Conservation (phyloP, 1,140 invertebrate species). For the Brachionus plicatilis region DNA sequence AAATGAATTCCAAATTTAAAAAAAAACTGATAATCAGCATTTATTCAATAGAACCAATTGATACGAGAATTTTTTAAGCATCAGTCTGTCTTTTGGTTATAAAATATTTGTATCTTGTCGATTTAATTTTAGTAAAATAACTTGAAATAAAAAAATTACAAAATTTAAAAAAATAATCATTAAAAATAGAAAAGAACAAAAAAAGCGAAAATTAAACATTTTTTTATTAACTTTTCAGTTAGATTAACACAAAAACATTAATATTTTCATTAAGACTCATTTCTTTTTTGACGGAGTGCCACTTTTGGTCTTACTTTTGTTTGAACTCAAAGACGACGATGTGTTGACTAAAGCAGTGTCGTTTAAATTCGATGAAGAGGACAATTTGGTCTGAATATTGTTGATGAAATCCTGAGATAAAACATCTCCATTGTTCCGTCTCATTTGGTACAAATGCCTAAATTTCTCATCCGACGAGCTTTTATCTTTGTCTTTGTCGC, state of each 20-base stretch:
- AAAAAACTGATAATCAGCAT: not conserved
- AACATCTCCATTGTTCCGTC: slow-evolving; percentile 37
- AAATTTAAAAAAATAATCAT: not conserved
- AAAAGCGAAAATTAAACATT: slow-evolving; percentile 30
- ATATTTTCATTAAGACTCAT: not conserved
- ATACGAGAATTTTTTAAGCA: not conserved
- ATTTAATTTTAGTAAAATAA: not conserved
- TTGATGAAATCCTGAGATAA: slow-evolving; percentile 38
- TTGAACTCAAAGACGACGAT: slow-evolving; percentile 9
- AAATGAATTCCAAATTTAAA: not conserved
- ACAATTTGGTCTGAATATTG: slow-evolving; percentile 32
- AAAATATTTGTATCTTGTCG: not conserved
- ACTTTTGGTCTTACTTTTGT: not conserved
- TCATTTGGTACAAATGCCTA: slow-evolving; percentile 38
- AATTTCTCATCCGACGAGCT: slow-evolving; percentile 16
- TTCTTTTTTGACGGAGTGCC: not conserved
- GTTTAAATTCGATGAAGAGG: slow-evolving; percentile 19
- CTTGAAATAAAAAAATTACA: not conserved
- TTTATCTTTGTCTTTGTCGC: slow-evolving; percentile 16
- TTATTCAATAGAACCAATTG: not conserved
- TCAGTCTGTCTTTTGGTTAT: not conserved
- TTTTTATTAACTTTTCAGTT: not conserved
- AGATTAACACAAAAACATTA: not conserved
- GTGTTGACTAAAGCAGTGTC: not conserved
- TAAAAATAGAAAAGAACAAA: slow-evolving; percentile 4